Base-by-base conservation (phyloP, 2,888 invertebrate species). In the Biston stratarius region DNA sequence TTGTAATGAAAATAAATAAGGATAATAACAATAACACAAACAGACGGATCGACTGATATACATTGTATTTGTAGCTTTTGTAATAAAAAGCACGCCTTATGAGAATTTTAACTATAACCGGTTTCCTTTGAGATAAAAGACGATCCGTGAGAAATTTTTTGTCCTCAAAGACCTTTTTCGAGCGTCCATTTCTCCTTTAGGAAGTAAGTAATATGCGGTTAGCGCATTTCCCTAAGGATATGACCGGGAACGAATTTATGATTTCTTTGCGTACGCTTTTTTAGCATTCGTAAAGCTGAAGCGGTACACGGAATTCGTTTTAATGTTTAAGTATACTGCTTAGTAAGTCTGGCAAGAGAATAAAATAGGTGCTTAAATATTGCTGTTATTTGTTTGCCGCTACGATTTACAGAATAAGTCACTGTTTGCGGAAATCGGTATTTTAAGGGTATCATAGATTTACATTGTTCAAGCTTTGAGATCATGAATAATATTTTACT, bases 151-250 rank as follows among this genome's bases (percentile, higher is more conserved):
- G 77, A 76, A 80, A 77, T 83, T 85, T 82, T 84, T 79, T 79
- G 79, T 81, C 77, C 78, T 81, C 83, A 84, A 84, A 85, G 82
- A 78, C 83, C 79, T 84, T 83, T 51, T 81, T 79, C 75, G 75
- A 74, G 80, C 80, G 81, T 84, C 83, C 83, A 81, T 84, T 84
- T 80, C 85, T 24, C 24, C 24, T 83, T 83, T 74, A 74, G 75
- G 73, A 79, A 80, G 75, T 76, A 82, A 80, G 81, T 84, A 82
- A 84, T 83, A 83, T 75, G 82, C 80, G 84, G 83, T 82, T 83
- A 83, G 76, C 82, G 80, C 83, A 84, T 83, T 85, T 82, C 83
- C 82, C 84, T 80, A 74, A 79, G 84, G 85, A 83, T 80, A 79
- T 78, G 75, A 73, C 77, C 76, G 77, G 76, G 75, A 79, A 78